Base-by-base conservation (phyloP, 1,140 invertebrate species). In the Ostrea denselamellosa region DNA sequence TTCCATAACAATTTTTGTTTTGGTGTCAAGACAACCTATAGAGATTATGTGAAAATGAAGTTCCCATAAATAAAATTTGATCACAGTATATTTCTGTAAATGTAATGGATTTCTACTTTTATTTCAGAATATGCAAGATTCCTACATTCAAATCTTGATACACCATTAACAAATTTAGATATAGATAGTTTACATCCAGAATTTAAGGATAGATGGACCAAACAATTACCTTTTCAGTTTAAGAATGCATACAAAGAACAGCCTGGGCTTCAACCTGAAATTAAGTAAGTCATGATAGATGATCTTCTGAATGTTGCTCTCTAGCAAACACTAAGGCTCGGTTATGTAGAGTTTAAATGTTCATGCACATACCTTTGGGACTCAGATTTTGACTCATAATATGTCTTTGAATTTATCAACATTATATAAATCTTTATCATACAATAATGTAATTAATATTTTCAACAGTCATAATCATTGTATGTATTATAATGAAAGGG, bases 61-160 rank as follows among this genome's bases (percentile, higher is more conserved):
- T 58, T 14, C 5, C 17, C 19, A 58, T 58, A 17, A 14, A 58
- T 58, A 12, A 58, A 58, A 58, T 17, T 58, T 58, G 9, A 14
- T 62, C 34, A 44, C 34, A 44, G 34, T 44, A 28, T 77, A 56
- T 86, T 56, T 22, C 28, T 77, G 12, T 52, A 44, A 58, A 10
- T 53, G 52, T n/a, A n/a, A n/a, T n/a, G n/a, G n/a, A n/a, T 54
- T 62, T 14, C 85, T 85, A 51, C 52, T 83, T 71, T 87, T 71
- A 51, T 88, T 89, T 44, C 90, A 93, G 93, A 94, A 89, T 93
- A 94, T 91, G 92, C 90, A 14, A 89, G 93, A 81, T 94, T 93
- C 87, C 86, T 93, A 54, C 93, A 94, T 90, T 83, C 91, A 28
- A 90, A 92, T 58, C 68, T 94, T 22, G 93, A 94, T 25, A 53